Evolutionary conservation across 2,888 invertebrate species (phyloP).

Genomic region (Euphydryas editha): DNA sequence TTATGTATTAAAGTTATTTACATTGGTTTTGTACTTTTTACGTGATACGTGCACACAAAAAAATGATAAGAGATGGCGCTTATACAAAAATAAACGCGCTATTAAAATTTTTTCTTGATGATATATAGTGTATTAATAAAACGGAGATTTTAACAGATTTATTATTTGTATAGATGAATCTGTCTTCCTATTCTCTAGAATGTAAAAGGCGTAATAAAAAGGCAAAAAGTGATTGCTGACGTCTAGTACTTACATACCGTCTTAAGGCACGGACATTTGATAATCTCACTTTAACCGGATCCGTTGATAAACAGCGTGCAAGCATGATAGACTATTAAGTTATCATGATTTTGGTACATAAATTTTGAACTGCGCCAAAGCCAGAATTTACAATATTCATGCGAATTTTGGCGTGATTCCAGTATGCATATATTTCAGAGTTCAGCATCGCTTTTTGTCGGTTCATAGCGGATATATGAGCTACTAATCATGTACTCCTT

Average conservation of each 20-base stretch:
- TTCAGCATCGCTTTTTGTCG: constrained; percentile 27
- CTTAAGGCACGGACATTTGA: neutral
- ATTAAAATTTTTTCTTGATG: too few relatives aligned
- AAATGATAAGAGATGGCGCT: too few relatives aligned
- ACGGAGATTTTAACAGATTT: too few relatives aligned
- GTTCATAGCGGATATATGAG: constrained; percentile 8
- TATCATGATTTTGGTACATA: constrained; percentile 40
- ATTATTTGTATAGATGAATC: too few relatives aligned
- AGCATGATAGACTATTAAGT: constrained; percentile 35
- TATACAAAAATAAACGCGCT: too few relatives aligned
- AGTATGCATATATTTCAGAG: constrained; percentile 25
- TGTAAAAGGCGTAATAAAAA: too few relatives aligned
- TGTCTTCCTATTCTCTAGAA: too few relatives aligned
- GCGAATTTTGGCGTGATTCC: constrained; percentile 31
- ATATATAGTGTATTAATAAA: too few relatives aligned
- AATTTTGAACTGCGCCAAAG: constrained; percentile 40
- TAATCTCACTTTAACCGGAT: constrained; percentile 3
- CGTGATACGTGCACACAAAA: too few relatives aligned
- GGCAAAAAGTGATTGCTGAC: too few relatives aligned
- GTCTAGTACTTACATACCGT: neutral
- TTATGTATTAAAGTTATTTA: too few relatives aligned
- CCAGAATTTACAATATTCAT: constrained; percentile 39
- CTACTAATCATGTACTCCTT: constrained; percentile 5
- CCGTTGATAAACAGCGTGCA: constrained; percentile 23
- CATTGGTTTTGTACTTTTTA: too few relatives aligned